Evolutionary conservation across 1,140 invertebrate species (phyloP), one percentile per base, ranked within the genome.

Genomic region (Pseudomyrmex concolor): DNA sequence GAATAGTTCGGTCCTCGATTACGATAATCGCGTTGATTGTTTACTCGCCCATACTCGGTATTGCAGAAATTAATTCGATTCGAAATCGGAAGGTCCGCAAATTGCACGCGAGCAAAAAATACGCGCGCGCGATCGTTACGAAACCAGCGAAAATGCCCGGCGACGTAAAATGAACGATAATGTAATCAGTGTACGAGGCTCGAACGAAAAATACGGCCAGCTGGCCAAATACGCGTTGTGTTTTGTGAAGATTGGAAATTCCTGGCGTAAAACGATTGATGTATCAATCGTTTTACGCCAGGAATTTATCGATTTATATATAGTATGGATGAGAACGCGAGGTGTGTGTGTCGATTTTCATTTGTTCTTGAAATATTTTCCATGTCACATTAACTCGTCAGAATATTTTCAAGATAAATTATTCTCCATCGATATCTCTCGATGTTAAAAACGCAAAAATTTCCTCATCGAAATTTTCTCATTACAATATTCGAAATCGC

Each of bases 1-100:
- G 66, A 8, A 59, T 55, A 7, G 62, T n/a, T 15, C 43, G 34
- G 57, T 3, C 54, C 63, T 54, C 60, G 82, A 85, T 80, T 83
- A 76, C 71, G 84, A 88, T 89, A 89, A 90, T 89, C 88, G 82
- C 48, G 19, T 88, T 54, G 78, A 86, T 88, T 84, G 88, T 86
- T 88, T 83, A 81, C 76, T 57, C 19, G 82, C 48, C 34, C 62
- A 50, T 19, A 25, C 54, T 45, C 22, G 45, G 9, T 25, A 64
- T 51, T 62, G 60, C 25, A 60, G 73, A 72, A 86, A 89, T 90
- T 88, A 88, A 89, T 90, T 84, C 72, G 51, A 88, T 88, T 74
- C 67, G 63, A 84, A 81, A 84, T 84, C 55, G 59, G 48, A 73
- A 67, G 86, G 34, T 22, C 50, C 60, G n/a, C 54, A 72, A 84